Percentiles rank a stretch among this genome's conserved stretches.
These are phyloP conservation scores for Nesogale talazaci DNA, from an alignment of 2,113 vertebrate genomes.

Conservation along the genomic window DNA sequence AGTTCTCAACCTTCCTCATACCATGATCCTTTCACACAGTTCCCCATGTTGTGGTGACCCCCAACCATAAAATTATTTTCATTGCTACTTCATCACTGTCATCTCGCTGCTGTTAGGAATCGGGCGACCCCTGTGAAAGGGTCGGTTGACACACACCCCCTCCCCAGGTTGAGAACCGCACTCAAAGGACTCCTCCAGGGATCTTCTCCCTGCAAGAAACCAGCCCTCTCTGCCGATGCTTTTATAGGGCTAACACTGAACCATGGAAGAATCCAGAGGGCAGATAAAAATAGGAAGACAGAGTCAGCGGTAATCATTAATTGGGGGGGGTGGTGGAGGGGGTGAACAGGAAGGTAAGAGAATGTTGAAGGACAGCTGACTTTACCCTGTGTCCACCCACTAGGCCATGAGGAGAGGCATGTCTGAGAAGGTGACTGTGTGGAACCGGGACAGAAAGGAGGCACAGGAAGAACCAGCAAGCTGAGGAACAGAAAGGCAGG, in stretches of 20 bases:
- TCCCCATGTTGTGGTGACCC: too few species aligned
- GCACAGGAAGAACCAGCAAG: background rate
- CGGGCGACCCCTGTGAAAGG: too few species aligned
- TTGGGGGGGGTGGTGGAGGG: background rate
- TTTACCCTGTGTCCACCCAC: too few species aligned
- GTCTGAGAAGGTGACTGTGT: background rate
- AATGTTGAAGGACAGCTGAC: background rate
- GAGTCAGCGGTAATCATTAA: background rate
- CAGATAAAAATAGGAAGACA: background rate
- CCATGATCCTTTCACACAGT: too few species aligned
- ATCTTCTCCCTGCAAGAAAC: slow-evolving; percentile 25
- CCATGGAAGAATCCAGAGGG: background rate
- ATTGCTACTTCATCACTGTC: too few species aligned
- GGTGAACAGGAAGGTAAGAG: background rate
- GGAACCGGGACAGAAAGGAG: background rate
- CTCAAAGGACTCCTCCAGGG: slow-evolving; percentile 19
- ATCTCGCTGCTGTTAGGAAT: too few species aligned
- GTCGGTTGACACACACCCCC: too few species aligned
- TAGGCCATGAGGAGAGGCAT: background rate
- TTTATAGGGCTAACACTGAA: background rate
- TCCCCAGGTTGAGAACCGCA: background rate
- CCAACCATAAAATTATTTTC: too few species aligned
- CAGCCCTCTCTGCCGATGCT: background rate
- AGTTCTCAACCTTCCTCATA: too few species aligned
- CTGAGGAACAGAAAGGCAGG: background rate